Evolutionary conservation across 2,113 vertebrate species (phyloP).

Genomic region (Seriola dumerili): DNA sequence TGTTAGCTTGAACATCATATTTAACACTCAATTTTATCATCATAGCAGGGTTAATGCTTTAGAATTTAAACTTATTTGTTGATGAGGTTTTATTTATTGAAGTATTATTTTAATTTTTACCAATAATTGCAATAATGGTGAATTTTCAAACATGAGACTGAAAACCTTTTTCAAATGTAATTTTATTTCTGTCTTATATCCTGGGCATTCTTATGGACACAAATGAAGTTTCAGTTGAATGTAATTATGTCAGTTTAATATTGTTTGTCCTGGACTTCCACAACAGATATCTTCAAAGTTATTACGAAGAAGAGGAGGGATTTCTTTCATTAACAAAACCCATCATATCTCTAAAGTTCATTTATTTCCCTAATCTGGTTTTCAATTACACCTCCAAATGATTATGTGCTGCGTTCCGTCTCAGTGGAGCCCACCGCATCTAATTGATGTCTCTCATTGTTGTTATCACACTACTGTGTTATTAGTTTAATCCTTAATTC

Average conservation of each 20-base stretch:
- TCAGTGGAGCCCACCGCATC: slow-evolving; percentile 33
- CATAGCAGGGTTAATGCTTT: no score
- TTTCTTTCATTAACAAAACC: slow-evolving; percentile 32
- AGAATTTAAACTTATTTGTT: neutral
- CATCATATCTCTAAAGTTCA: slow-evolving; percentile 47
- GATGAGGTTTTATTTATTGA: neutral
- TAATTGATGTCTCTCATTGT: slow-evolving; percentile 52
- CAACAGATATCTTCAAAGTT: slow-evolving; percentile 7
- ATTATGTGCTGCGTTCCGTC: slow-evolving; percentile 32
- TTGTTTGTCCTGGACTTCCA: neutral
- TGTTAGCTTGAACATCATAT: neutral
- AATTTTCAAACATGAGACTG: neutral
- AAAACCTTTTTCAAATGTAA: neutral
- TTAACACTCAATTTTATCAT: neutral
- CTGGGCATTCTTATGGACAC: neutral
- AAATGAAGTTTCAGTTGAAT: neutral
- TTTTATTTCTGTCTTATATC: neutral
- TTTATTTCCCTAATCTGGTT: slow-evolving; percentile 62
- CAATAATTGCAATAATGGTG: neutral
- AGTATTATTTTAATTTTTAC: neutral
- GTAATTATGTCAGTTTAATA: slow-evolving; percentile 18
- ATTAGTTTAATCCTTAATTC: slow-evolving; percentile 64
- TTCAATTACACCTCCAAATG: slow-evolving; percentile 67
- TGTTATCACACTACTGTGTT: slow-evolving; percentile 46
- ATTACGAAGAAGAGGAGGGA: slow-evolving; percentile 15